These are phyloP conservation scores for Forpus xanthops DNA, from an alignment of 2,797 vertebrate genomes.

Conservation along the genomic window DNA sequence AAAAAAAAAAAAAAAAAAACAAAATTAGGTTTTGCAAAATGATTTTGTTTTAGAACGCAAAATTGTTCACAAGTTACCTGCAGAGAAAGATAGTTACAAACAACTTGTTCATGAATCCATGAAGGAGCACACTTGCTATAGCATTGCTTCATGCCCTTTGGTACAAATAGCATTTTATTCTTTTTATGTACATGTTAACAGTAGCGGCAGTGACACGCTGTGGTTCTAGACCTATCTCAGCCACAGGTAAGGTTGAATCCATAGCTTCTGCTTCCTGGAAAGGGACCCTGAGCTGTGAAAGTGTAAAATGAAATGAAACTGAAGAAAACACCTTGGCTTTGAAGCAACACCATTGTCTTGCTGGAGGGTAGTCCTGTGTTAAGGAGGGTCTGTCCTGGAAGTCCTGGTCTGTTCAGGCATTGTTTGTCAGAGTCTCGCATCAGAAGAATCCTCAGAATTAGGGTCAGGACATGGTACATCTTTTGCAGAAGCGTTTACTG, in stretches of 20 bases:
- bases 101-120: accelerated
- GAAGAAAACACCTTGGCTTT: background rate
- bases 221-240: background rate
- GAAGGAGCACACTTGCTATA: background rate
- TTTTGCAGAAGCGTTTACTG: background rate
- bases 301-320: background rate
- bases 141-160: background rate
- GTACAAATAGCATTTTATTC: background rate
- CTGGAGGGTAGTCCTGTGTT: background rate
- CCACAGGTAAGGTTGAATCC: background rate
- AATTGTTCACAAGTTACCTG: background rate
- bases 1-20: background rate
- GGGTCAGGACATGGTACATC: background rate
- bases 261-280: background rate
- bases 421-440: background rate
- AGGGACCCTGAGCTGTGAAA: background rate
- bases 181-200: background rate
- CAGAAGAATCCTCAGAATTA: background rate
- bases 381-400: background rate
- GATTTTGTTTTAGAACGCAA: background rate
- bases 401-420: background rate
- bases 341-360: background rate
- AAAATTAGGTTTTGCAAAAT: background rate
- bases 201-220: background rate
- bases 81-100: background rate